Conservation (phyloP, 1,140 invertebrate genomes). For the Zaprionus kolodkinae region DNA sequence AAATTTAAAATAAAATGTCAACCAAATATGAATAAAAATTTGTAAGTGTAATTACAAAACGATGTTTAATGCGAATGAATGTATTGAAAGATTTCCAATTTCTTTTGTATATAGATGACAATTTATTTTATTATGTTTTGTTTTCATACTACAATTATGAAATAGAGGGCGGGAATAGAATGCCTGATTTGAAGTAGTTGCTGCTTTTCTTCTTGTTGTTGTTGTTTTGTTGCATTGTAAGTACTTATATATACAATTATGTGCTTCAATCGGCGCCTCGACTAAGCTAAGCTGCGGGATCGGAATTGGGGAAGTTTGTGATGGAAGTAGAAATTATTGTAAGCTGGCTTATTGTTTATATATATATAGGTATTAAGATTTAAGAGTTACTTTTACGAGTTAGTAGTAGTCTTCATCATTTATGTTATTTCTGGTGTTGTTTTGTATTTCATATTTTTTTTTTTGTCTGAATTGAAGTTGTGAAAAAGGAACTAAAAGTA, state of each 20-base stretch:
- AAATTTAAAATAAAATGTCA: not conserved
- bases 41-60: not conserved
- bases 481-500: slow-evolving; percentile 68
- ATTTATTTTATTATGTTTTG: slow-evolving; percentile 47
- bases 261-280: slow-evolving; percentile 44
- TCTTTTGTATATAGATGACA: slow-evolving; percentile 54
- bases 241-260: slow-evolving; percentile 67
- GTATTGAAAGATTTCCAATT: not conserved
- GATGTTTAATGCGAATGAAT: not conserved
- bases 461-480: slow-evolving; percentile 35
- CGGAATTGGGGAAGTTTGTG: not conserved
- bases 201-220: slow-evolving; percentile 19
- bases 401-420: slow-evolving; percentile 32
- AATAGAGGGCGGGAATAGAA: slow-evolving; percentile 31
- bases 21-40: not conserved
- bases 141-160: slow-evolving; percentile 64
- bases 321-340: slow-evolving; percentile 1
- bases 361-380: slow-evolving; percentile 13
- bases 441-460: not conserved
- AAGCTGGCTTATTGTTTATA: slow-evolving; percentile 30
- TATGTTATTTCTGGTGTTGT: slow-evolving; percentile 17
- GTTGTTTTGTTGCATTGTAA: slow-evolving; percentile 33
- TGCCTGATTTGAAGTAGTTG: slow-evolving; percentile 13
- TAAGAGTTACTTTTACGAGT: slow-evolving; percentile 9
- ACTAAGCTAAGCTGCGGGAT: slow-evolving; percentile 1